Percentiles rank a stretch among this genome's conserved stretches.
These are phyloP conservation scores for Caenorhabditis plicata DNA, from an alignment of 2,888 invertebrate genomes.

Conservation along the genomic window DNA sequence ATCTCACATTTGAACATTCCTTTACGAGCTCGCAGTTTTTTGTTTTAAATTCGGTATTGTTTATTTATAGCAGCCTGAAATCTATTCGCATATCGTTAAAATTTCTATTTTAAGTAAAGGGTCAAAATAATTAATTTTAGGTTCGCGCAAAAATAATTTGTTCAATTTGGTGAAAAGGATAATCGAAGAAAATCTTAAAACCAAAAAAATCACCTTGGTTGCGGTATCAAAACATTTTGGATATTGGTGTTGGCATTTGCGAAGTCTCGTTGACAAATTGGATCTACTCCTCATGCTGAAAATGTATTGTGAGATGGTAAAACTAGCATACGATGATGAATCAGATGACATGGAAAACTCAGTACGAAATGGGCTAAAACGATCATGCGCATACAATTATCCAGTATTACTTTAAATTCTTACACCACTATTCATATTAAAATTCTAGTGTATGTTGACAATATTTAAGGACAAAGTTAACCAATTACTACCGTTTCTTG, in stretches of 20 bases:
- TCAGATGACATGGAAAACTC: conserved; percentile 18
- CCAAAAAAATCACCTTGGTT: conserved; percentile 44
- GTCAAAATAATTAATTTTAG: conserved; percentile 32
- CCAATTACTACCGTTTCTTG: conserved; percentile 68
- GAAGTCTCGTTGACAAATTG: conserved; percentile 39
- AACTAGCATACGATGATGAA: conserved; percentile 26
- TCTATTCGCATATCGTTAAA: no score
- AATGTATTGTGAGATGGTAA: conserved; percentile 40
- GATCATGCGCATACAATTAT: conserved; percentile 60
- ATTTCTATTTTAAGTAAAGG: no score
- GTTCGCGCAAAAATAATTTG: conserved; percentile 50
- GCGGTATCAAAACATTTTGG: conserved; percentile 58
- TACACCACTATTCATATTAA: background rate
- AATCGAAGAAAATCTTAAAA: conserved; percentile 55
- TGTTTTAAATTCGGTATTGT: no score
- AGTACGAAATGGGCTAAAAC: conserved; percentile 23
- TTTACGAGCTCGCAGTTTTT: background rate
- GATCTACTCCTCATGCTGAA: conserved; percentile 49
- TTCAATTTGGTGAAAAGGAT: conserved; percentile 52
- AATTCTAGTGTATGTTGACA: conserved; percentile 41
- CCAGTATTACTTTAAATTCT: conserved; percentile 30
- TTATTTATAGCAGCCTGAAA: no score
- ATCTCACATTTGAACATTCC: no score
- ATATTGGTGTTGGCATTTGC: conserved; percentile 41
- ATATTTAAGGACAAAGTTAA: conserved; percentile 67